Evolutionary conservation across 2,113 vertebrate species (phyloP).

Genomic region (Microcebus jonahi): DNA sequence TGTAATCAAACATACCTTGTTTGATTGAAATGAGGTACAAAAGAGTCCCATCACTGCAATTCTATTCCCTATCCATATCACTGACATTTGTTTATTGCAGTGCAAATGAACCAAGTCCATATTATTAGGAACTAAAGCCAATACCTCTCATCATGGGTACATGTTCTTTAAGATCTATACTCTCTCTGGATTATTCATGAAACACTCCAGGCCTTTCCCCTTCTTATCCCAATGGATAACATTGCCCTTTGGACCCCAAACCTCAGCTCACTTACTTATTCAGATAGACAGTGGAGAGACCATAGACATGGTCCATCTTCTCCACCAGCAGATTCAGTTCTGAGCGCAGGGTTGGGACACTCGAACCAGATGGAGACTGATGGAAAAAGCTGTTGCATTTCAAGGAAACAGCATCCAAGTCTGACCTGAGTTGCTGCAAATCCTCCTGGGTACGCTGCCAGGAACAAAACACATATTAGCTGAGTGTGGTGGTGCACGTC

Average conservation of each 20-base stretch:
- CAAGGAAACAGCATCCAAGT: slow-evolving; percentile 88
- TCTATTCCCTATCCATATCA: not conserved
- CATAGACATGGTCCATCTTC: slow-evolving; percentile 90
- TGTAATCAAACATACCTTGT: not conserved
- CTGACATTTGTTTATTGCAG: not conserved
- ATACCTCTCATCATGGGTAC: not conserved
- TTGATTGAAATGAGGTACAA: not conserved
- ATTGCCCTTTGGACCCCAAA: not conserved
- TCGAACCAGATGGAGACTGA: slow-evolving; percentile 91
- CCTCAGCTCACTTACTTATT: slow-evolving; percentile 90
- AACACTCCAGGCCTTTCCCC: not conserved
- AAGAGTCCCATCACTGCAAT: not conserved
- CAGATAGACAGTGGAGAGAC: slow-evolving; percentile 92
- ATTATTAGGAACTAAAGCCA: not conserved
- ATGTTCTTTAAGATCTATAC: not conserved
- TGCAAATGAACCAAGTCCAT: not conserved
- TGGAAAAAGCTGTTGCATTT: slow-evolving; percentile 92
- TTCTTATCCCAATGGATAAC: not conserved
- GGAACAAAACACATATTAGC: not conserved
- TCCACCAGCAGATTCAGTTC: slow-evolving; percentile 93
- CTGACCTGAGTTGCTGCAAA: slow-evolving; percentile 87
- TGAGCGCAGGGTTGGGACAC: slow-evolving; percentile 88
- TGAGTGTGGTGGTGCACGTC: not conserved
- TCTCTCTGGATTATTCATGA: slow-evolving; percentile 2
- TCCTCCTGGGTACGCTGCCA: slow-evolving; percentile 88